Conservation (phyloP, 2,113 vertebrate species). For the Gila orcuttii region DNA sequence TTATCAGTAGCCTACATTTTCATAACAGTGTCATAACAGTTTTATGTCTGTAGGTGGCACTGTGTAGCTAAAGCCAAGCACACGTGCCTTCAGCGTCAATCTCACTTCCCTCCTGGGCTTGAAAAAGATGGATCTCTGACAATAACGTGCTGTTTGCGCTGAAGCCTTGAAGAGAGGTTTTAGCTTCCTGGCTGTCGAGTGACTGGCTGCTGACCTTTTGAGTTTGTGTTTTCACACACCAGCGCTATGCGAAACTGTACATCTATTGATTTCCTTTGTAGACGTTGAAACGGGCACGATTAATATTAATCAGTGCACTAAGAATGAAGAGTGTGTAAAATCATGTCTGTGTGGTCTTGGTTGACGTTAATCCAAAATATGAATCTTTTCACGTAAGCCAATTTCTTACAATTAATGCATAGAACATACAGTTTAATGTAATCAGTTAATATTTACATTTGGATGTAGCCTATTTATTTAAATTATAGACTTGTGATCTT, state of each 20-base stretch:
- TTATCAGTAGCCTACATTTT: too few relatives aligned
- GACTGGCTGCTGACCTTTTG: constrained; percentile 25
- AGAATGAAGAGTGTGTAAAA: constrained; percentile 2
- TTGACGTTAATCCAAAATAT: neutral
- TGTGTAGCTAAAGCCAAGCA: constrained; percentile 64
- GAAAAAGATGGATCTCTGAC: neutral
- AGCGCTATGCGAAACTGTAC: constrained; percentile 10
- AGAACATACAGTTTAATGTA: neutral
- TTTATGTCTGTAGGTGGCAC: constrained; percentile 69
- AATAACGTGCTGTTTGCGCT: constrained; percentile 19
- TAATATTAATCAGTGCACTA: constrained; percentile 60
- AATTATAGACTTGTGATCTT: neutral
- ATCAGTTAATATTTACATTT: neutral
- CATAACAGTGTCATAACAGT: neutral
- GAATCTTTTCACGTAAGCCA: neutral
- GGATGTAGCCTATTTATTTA: neutral
- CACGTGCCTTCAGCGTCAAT: neutral
- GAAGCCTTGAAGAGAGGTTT: constrained; percentile 30
- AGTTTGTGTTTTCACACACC: constrained; percentile 7
- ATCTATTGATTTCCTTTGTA: constrained; percentile 24
- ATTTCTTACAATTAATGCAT: neutral
- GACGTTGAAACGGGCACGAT: constrained; percentile 37
- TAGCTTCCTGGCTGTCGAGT: neutral
- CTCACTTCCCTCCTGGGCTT: neutral
- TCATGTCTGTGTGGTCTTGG: neutral